phyloP scores from a whole-genome alignment of 2,797 vertebrate genomes.

The Melanotaenia parkinsoni region DNA sequence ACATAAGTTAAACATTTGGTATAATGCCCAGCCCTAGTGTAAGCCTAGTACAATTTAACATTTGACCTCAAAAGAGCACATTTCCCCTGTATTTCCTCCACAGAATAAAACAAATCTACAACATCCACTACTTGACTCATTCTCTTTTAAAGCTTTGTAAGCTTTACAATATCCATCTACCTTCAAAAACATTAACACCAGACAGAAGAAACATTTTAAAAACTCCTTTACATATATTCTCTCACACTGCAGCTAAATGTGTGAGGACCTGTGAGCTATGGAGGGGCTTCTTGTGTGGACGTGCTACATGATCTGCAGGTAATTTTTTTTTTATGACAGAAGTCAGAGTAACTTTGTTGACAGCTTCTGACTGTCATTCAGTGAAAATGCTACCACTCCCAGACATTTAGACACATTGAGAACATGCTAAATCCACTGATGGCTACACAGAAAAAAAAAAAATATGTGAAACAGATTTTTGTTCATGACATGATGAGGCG shows the following conservation, averaged over 20 bases:
- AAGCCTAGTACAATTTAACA: slow-evolving; percentile 32
- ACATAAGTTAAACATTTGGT: background rate
- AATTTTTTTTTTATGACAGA: background rate
- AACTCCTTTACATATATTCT: slow-evolving; percentile 43
- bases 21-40: slow-evolving; percentile 4
- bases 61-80: slow-evolving; percentile 9
- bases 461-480: slow-evolving; percentile 59
- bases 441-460: slow-evolving; percentile 55
- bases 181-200: slow-evolving; percentile 63
- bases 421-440: slow-evolving; percentile 53
- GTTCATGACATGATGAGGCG: slow-evolving; percentile 80
- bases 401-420: slow-evolving; percentile 37
- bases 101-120: slow-evolving; percentile 14
- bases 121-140: slow-evolving; percentile 21
- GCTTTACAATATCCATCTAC: slow-evolving; percentile 45
- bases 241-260: slow-evolving; percentile 40
- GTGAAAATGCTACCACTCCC: slow-evolving; percentile 47
- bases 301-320: slow-evolving; percentile 30
- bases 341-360: slow-evolving; percentile 28
- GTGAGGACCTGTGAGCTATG: slow-evolving; percentile 34
- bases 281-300: slow-evolving; percentile 49
- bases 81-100: slow-evolving; percentile 1
- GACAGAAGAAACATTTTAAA: slow-evolving; percentile 56
- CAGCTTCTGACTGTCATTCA: slow-evolving; percentile 50
- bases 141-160: slow-evolving; percentile 33